Conservation (phyloP, 1,140 invertebrate species). For the Pararge aegeria region DNA sequence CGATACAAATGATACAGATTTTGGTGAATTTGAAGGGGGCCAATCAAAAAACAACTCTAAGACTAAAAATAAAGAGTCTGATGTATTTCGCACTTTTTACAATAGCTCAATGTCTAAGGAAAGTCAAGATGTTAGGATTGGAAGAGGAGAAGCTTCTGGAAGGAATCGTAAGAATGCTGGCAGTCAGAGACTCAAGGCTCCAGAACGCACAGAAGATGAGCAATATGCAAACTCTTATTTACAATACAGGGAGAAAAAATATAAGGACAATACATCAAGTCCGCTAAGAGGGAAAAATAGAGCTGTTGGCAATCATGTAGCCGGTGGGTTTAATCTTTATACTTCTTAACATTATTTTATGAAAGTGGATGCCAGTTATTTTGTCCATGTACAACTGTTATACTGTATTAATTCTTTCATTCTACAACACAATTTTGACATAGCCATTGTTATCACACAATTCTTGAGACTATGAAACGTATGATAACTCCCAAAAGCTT, state of each 20-base stretch:
- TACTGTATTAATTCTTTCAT: no score
- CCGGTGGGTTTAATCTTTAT: slow-evolving; percentile 22
- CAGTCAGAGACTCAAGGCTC: slow-evolving; percentile 45
- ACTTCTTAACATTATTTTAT: no score
- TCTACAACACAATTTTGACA: no score
- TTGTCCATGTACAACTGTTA: no score
- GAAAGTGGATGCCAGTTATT: no score
- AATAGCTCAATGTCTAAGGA: slow-evolving; percentile 59
- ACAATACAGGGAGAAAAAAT: slow-evolving; percentile 46
- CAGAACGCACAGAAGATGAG: slow-evolving; percentile 60
- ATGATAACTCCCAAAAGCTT: no score
- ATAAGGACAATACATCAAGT: slow-evolving; percentile 38
- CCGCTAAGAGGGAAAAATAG: slow-evolving; percentile 35
- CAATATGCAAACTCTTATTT: slow-evolving; percentile 62
- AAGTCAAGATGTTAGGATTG: slow-evolving; percentile 57
- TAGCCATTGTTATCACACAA: no score
- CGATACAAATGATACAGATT: slow-evolving; percentile 21
- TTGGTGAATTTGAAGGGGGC: slow-evolving; percentile 31
- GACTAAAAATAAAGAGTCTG: slow-evolving; percentile 55
- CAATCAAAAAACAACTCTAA: slow-evolving; percentile 54
- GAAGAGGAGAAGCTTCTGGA: slow-evolving; percentile 47
- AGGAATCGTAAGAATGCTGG: slow-evolving; percentile 52
- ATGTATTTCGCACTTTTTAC: slow-evolving; percentile 56
- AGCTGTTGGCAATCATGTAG: slow-evolving; percentile 2
- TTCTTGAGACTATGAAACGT: no score